Conservation (phyloP, 2,797 vertebrate genomes). For the Pseudochaenichthys georgianus region DNA sequence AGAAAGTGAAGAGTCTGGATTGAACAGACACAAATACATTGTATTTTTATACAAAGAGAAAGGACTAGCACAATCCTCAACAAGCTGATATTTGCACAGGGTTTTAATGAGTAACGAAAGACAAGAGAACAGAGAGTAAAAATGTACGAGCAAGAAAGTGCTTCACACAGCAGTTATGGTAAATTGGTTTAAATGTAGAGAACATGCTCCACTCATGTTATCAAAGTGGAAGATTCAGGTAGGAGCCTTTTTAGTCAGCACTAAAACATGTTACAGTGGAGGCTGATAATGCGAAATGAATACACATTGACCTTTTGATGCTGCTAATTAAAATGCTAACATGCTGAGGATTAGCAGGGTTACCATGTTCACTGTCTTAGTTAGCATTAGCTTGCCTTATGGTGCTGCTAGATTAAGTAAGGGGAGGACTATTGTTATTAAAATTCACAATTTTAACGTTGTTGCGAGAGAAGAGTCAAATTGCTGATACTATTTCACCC, state of each 20-base stretch:
- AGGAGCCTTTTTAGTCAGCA: background rate
- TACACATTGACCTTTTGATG: no score
- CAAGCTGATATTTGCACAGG: background rate
- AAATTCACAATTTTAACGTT: no score
- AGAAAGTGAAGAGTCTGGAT: background rate
- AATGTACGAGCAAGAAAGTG: background rate
- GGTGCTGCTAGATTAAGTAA: no score
- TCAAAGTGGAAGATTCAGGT: background rate
- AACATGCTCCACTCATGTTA: background rate
- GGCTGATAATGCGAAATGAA: no score
- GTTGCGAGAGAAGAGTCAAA: no score
- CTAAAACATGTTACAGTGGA: background rate
- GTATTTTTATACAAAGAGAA: background rate
- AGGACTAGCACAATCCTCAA: background rate
- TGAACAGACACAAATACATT: background rate
- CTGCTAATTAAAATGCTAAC: no score
- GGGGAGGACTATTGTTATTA: no score
- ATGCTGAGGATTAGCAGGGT: no score
- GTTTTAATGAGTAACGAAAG: background rate
- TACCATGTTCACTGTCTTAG: no score
- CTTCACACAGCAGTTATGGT: background rate
- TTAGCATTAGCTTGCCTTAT: no score
- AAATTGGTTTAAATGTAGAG: background rate
- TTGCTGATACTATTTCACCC: no score
- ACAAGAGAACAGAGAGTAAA: background rate